phyloP scores from a whole-genome alignment of 2,888 invertebrate genomes.

The Taenaris catops region DNA sequence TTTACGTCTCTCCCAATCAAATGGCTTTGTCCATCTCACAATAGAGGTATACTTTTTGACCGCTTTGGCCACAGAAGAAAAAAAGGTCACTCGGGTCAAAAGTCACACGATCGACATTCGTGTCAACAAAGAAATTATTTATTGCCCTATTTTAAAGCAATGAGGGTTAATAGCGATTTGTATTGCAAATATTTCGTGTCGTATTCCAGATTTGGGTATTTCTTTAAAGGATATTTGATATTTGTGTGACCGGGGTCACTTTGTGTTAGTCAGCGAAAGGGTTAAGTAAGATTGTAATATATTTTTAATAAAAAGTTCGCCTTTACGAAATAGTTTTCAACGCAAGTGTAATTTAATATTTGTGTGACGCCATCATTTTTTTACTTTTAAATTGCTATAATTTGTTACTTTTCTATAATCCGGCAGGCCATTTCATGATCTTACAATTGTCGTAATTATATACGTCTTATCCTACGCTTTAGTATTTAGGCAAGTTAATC shows the following conservation, averaged over 20 bases:
- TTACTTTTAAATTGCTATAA: no score
- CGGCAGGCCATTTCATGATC: no score
- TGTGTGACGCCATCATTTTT: no score
- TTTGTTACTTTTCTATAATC: no score
- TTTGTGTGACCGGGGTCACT: conserved; percentile 67
- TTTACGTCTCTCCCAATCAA: conserved; percentile 57
- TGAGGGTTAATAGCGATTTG: conserved; percentile 48
- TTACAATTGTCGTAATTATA: no score
- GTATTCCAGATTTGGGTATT: conserved; percentile 51
- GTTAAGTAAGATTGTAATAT: no score
- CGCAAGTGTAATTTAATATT: no score
- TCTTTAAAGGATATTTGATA: conserved; percentile 51
- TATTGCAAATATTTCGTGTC: conserved; percentile 42
- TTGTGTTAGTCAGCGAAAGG: conserved; percentile 19
- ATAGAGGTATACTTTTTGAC: conserved; percentile 55
- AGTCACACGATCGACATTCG: conserved; percentile 22
- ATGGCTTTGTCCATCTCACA: conserved; percentile 55
- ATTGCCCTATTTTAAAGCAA: conserved; percentile 35
- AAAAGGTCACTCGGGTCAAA: conserved; percentile 41
- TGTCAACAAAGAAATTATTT: conserved; percentile 18
- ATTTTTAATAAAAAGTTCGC: no score
- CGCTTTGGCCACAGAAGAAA: conserved; percentile 34
- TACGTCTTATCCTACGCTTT: no score
- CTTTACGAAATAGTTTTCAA: no score
- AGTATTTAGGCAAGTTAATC: no score